phyloP scores from a whole-genome alignment of 2,113 vertebrate species.

The Canis aureus region DNA sequence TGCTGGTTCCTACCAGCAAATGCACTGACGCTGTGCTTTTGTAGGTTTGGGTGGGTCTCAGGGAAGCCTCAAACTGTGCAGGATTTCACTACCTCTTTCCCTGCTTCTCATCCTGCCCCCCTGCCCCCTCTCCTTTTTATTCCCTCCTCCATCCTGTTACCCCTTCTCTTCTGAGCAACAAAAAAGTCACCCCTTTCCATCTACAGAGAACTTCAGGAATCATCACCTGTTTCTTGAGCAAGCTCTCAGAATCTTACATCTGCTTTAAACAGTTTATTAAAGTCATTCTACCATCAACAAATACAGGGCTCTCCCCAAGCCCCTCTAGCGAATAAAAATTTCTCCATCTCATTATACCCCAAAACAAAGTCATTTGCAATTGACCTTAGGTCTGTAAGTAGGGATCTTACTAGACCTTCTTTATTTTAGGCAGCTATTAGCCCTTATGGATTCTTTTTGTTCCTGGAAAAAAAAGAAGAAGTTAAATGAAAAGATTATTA shows the following conservation, averaged over 20 bases:
- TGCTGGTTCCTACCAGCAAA: background rate
- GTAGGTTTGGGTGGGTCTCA: background rate
- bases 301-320: background rate
- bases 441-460: background rate
- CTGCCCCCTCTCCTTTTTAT: background rate
- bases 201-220: background rate
- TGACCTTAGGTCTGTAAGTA: background rate
- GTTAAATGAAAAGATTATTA: background rate
- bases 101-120: background rate
- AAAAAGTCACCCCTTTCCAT: background rate
- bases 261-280: background rate
- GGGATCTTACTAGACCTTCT: background rate
- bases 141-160: background rate
- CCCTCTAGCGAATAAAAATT: background rate
- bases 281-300: background rate
- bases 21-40: rapidly evolving
- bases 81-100: background rate
- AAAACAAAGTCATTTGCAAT: background rate
- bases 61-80: background rate
- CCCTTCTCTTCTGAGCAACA: background rate
- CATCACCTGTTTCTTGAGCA: background rate
- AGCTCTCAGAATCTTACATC: background rate
- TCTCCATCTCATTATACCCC: background rate
- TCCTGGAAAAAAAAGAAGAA: background rate
- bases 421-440: background rate